Evolutionary conservation across 2,113 vertebrate genomes (phyloP).

Genomic region (Salvelinus namaycush): DNA sequence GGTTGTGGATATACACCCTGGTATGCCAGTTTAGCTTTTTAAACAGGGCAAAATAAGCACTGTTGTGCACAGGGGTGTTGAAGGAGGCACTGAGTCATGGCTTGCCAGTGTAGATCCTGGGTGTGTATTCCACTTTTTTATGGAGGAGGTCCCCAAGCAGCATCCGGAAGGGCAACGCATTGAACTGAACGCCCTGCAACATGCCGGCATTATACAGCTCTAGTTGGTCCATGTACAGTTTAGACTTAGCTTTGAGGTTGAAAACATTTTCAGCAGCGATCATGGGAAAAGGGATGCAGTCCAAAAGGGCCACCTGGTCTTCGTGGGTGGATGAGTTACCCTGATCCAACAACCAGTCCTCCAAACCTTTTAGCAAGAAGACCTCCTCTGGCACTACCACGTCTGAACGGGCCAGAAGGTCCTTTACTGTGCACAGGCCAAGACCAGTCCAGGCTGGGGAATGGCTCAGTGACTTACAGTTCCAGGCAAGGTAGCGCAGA

Average conservation of each 20-base stretch:
- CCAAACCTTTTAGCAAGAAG: constrained; percentile 54
- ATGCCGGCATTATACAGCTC: constrained; percentile 36
- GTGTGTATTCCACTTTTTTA: constrained; percentile 21
- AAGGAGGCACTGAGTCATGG: constrained; percentile 26
- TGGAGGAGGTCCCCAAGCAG: constrained; percentile 37
- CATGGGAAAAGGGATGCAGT: constrained; percentile 64
- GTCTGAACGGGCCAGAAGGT: constrained; percentile 58
- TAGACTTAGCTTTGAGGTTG: too few species aligned
- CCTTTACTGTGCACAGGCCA: constrained; percentile 16
- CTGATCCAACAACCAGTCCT: constrained; percentile 47
- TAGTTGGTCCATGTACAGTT: constrained; percentile 36
- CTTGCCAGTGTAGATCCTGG: constrained; percentile 61
- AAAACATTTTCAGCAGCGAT: constrained; percentile 54
- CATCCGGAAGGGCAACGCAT: constrained; percentile 40
- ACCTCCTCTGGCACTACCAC: constrained; percentile 60
- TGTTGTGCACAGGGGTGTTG: constrained; percentile 58
- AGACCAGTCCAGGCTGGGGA: constrained; percentile 42
- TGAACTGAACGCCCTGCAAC: constrained; percentile 68
- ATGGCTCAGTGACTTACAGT: constrained; percentile 39
- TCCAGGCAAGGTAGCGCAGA: constrained; percentile 60
- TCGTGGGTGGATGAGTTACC: constrained; percentile 4
- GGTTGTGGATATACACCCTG: constrained; percentile 3
- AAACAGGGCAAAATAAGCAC: constrained; percentile 44
- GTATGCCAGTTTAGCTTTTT: constrained; percentile 41
- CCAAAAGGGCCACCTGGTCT: constrained; percentile 24